Conservation (phyloP, 2,797 vertebrate species). For the Lutjanus campechanus region DNA sequence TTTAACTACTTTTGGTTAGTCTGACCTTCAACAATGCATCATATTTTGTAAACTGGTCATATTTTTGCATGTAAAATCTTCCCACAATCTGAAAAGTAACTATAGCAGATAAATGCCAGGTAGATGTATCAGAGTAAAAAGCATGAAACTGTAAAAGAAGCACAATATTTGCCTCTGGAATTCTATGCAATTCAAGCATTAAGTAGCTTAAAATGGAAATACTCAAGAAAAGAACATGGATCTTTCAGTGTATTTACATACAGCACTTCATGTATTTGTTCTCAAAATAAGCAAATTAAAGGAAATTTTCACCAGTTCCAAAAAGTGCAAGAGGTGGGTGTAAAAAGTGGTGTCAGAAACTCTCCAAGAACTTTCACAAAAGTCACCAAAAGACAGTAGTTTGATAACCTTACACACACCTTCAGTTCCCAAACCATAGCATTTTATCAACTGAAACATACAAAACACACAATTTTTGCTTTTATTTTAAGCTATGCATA, state of each 20-base stretch:
- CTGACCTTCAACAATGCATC: neutral
- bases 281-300: too few relatives aligned
- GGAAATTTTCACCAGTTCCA: neutral
- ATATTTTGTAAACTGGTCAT: too few relatives aligned
- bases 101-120: neutral
- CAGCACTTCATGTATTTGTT: neutral
- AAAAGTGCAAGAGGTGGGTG: neutral
- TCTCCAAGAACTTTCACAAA: neutral
- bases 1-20: neutral
- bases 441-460: slow-evolving; percentile 32
- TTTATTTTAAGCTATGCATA: slow-evolving; percentile 63
- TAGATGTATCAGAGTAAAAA: neutral
- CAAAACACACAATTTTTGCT: slow-evolving; percentile 27
- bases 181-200: neutral
- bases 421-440: slow-evolving; percentile 1
- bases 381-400: neutral
- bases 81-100: neutral
- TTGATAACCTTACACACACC: neutral
- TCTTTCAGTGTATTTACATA: neutral
- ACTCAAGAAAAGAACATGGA: neutral
- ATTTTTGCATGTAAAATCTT: neutral
- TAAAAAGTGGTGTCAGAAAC: neutral
- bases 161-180: neutral
- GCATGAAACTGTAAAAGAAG: neutral
- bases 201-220: neutral